Conservation (phyloP, 2,797 vertebrate species). For the Cossypha niveicapilla region DNA sequence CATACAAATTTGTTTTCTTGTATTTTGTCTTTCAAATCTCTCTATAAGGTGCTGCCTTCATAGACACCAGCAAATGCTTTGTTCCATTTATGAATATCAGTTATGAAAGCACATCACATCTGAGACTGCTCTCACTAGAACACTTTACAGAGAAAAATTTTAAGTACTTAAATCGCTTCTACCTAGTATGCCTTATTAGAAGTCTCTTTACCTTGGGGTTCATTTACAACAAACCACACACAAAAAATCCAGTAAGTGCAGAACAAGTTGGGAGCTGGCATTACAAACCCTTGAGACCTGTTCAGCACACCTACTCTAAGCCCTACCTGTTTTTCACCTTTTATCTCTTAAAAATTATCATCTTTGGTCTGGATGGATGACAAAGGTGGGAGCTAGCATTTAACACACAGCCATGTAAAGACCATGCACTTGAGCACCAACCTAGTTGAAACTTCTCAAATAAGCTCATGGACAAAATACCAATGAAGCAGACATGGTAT, state of each 20-base stretch:
- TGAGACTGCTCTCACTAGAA: not conserved
- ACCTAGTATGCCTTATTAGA: not conserved
- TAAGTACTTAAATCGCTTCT: not conserved
- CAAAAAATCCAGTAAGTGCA: not conserved
- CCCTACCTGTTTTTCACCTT: not conserved
- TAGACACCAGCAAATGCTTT: not conserved
- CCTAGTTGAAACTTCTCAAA: not conserved
- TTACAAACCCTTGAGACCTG: not conserved
- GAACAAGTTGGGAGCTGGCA: not conserved
- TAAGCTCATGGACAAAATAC: not conserved
- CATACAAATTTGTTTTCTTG: not conserved
- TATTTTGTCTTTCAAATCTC: not conserved
- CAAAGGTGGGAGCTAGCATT: not conserved
- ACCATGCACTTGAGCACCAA: not conserved
- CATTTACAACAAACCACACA: not conserved
- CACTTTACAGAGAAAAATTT: not conserved
- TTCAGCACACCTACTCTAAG: not conserved
- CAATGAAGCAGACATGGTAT: accelerated
- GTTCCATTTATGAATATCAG: not conserved
- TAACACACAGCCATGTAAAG: not conserved
- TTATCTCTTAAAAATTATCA: not conserved
- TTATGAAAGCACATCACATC: not conserved
- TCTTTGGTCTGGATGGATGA: not conserved
- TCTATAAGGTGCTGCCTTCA: not conserved
- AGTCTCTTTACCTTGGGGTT: not conserved